These are phyloP conservation scores for Bombylius discolor DNA, from an alignment of 2,888 invertebrate species.

Conservation along the genomic window DNA sequence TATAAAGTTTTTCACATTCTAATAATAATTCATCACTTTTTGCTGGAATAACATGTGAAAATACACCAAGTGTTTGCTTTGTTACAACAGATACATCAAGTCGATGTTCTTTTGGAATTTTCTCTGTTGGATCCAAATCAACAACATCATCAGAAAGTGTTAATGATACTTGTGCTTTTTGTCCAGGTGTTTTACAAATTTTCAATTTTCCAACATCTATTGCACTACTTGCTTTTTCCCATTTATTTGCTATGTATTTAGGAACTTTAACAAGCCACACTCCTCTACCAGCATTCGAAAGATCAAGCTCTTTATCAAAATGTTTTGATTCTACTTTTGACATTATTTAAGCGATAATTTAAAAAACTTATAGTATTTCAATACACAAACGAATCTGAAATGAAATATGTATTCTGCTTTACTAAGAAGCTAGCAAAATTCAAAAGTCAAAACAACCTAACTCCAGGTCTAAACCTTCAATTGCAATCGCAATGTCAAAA, in stretches of 20 bases:
- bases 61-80: slow-evolving; percentile 82
- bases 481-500: no score
- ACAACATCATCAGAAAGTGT: slow-evolving; percentile 69
- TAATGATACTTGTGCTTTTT: slow-evolving; percentile 77
- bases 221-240: slow-evolving; percentile 82
- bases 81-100: slow-evolving; percentile 84
- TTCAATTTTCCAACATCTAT: slow-evolving; percentile 88
- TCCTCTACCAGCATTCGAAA: slow-evolving; percentile 77
- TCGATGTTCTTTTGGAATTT: slow-evolving; percentile 84
- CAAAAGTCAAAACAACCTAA: no score
- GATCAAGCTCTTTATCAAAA: slow-evolving; percentile 69
- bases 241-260: slow-evolving; percentile 89
- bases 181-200: slow-evolving; percentile 67
- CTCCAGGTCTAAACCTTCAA: no score
- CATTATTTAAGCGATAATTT: slow-evolving; percentile 18
- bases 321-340: slow-evolving; percentile 38
- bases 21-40: slow-evolving; percentile 54
- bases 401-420: no score
- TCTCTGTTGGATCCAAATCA: slow-evolving; percentile 63
- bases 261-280: slow-evolving; percentile 96
- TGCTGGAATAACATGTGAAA: slow-evolving; percentile 60
- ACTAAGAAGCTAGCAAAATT: no score
- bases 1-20: slow-evolving; percentile 68
- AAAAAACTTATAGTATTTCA: neutral
- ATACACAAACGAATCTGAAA: neutral